Base-by-base conservation (phyloP, 92 coral and sea anemone species). In the Heliopora coerulea region DNA sequence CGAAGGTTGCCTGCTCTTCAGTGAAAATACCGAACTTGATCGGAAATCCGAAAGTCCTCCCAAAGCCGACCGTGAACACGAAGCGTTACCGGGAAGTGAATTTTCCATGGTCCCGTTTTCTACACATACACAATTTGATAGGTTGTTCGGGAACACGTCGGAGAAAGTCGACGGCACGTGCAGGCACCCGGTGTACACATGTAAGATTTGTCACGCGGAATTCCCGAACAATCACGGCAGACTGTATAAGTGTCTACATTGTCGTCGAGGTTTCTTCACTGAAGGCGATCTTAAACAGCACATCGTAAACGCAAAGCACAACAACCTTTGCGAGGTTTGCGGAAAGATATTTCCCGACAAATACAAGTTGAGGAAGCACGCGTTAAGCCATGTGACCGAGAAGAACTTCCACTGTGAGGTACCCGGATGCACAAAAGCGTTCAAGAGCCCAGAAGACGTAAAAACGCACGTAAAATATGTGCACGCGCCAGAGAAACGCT, bases 271-370 rank as follows among this genome's bases (percentile, higher is more conserved):
- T 34, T 69, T 69, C 34, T 69, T 46, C 11, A 69, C 76, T 6
- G 76, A 49, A 34, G 61, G 40, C 19, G 76, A 69, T 15, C 76
- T 69, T 0, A 69, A 69, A 18, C 61, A 49, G 76, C 76, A 69
- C 40, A 34, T 69, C 41, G 62, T 69, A 30, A 61, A 62, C 48
- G 76, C 76, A 7, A 69, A 69, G 49, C 76, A 69, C 48, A 34
- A 69, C 44, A 69, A 69, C 61, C 76, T 69, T 5, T 69, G 76
- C 62, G 76, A 54, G 4, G 76, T 69, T 29, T 69, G 76, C 62
- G 60, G 61, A 44, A 69, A 69, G 40, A 50, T 69, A n/a, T 69
- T 69, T 40, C 62, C 76, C 25, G 76, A 69, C 61, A 69, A 69
- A 33, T 49, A 50, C 39, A 69, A 69, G 33, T 19, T 69, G 48